Conservation (phyloP, 2,888 invertebrate species). For the Cacoxenus indagator region DNA sequence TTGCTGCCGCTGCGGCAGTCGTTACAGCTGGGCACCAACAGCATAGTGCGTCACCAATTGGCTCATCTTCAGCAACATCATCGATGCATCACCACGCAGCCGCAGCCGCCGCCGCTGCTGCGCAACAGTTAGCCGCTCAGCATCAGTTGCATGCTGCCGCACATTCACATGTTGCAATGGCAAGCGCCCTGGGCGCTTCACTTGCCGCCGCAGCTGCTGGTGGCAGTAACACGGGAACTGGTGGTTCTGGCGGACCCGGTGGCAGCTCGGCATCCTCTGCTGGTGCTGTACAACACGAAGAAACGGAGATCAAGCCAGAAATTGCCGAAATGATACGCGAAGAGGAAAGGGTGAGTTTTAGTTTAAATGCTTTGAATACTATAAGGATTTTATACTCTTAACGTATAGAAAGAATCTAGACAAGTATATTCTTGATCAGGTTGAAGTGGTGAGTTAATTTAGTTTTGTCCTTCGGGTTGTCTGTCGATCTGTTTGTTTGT, state of each 20-base stretch:
- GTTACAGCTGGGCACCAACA: slow-evolving; percentile 50
- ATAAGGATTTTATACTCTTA: background rate
- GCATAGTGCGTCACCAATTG: slow-evolving; percentile 38
- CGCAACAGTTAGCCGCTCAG: slow-evolving; percentile 63
- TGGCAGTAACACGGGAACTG: slow-evolving; percentile 65
- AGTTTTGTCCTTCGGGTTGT: too few relatives aligned
- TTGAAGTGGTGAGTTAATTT: too few relatives aligned
- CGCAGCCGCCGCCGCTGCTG: slow-evolving; percentile 55
- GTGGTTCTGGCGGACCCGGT: slow-evolving; percentile 55
- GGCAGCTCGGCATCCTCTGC: slow-evolving; percentile 38
- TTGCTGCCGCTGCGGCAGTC: slow-evolving; percentile 57
- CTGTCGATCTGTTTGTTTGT: too few relatives aligned
- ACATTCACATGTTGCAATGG: slow-evolving; percentile 67
- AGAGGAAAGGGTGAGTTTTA: slow-evolving; percentile 90
- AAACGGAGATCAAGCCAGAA: slow-evolving; percentile 92
- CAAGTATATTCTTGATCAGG: too few relatives aligned
- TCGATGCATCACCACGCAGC: slow-evolving; percentile 55
- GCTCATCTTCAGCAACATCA: slow-evolving; percentile 45
- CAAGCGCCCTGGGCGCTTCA: slow-evolving; percentile 61
- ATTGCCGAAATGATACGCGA: slow-evolving; percentile 97
- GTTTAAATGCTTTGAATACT: background rate
- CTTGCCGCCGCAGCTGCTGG: slow-evolving; percentile 61
- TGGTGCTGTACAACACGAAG: slow-evolving; percentile 75
- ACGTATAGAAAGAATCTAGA: background rate
- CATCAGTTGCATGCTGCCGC: slow-evolving; percentile 63